A percentile compares a stretch with the other conserved stretches of the same genome.
Evolutionary conservation across 2,888 invertebrate species (phyloP).

Genomic region (Scaptomyza reducta): DNA sequence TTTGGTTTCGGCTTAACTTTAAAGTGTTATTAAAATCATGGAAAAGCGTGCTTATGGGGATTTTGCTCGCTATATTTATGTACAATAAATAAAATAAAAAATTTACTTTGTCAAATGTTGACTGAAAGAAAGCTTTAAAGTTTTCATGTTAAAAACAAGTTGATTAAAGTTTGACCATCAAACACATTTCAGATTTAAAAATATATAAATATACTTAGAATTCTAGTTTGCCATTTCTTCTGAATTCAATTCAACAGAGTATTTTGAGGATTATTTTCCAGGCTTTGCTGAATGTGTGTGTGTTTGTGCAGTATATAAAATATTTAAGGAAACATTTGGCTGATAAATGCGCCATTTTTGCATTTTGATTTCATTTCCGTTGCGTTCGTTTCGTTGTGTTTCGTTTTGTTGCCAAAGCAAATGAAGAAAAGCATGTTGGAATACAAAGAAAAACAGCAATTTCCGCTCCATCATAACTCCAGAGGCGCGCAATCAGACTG

Average conservation of each 20-base stretch:
- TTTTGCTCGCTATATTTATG: too few relatives aligned
- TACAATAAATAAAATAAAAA: too few relatives aligned
- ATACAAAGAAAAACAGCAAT: conserved; percentile 62
- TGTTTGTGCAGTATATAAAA: conserved; percentile 1
- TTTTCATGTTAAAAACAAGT: neutral
- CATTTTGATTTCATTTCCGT: conserved; percentile 71
- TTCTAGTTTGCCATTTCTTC: neutral
- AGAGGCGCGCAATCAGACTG: conserved; percentile 7
- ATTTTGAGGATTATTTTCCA: neutral
- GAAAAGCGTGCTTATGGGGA: too few relatives aligned
- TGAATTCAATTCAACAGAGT: too few relatives aligned
- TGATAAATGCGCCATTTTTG: conserved; percentile 48
- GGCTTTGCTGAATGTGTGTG: neutral
- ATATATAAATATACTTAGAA: neutral
- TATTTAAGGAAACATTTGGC: conserved; percentile 20
- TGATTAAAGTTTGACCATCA: neutral
- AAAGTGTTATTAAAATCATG: too few relatives aligned
- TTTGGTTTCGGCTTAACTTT: too few relatives aligned
- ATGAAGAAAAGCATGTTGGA: conserved; percentile 38
- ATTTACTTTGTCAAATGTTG: neutral
- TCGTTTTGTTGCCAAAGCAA: conserved; percentile 19
- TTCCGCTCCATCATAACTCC: conserved; percentile 60
- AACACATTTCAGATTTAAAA: neutral
- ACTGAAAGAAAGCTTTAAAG: too few relatives aligned
- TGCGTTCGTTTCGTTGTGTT: conserved; percentile 34